phyloP scores from a whole-genome alignment of 1,140 invertebrate species.

The Hylyphantes graminicola region DNA sequence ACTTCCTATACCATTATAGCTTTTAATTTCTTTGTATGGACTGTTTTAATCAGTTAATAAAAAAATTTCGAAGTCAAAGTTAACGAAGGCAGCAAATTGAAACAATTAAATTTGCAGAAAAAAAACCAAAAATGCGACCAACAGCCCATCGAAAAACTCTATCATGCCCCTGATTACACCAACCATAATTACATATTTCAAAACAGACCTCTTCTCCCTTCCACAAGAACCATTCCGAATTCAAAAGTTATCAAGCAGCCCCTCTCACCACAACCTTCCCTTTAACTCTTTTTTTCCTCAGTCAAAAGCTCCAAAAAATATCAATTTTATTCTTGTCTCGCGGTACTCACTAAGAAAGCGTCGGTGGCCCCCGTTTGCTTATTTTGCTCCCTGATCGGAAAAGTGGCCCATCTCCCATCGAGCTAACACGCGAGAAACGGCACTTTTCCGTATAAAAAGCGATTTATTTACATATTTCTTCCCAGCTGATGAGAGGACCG shows the following conservation, averaged over 20 bases:
- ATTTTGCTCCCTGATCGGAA: neutral
- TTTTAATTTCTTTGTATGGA: too few species aligned
- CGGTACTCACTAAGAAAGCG: slow-evolving; percentile 15
- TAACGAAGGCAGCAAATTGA: too few species aligned
- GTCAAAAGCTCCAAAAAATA: slow-evolving; percentile 51
- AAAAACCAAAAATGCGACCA: too few species aligned
- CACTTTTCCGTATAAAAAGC: neutral
- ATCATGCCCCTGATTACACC: too few species aligned
- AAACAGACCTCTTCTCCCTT: too few species aligned
- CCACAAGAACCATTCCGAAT: slow-evolving; percentile 26
- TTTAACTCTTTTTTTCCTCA: slow-evolving; percentile 19
- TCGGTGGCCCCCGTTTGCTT: slow-evolving; percentile 25
- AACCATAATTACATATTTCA: too few species aligned
- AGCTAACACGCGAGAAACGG: neutral
- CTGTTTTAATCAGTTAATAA: too few species aligned
- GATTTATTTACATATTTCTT: neutral
- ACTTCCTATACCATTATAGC: too few species aligned
- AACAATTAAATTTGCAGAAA: too few species aligned
- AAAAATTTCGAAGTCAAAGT: too few species aligned
- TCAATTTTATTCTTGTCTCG: slow-evolving; percentile 50
- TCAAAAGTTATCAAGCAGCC: slow-evolving; percentile 48
- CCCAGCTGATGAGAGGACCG: neutral
- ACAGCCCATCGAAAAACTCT: too few species aligned
- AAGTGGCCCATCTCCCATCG: neutral
- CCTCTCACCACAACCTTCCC: slow-evolving; percentile 22